Percentiles rank a stretch among this genome's conserved stretches.
Evolutionary conservation across 2,113 vertebrate genomes (phyloP).

Genomic region (Willisornis vidua): DNA sequence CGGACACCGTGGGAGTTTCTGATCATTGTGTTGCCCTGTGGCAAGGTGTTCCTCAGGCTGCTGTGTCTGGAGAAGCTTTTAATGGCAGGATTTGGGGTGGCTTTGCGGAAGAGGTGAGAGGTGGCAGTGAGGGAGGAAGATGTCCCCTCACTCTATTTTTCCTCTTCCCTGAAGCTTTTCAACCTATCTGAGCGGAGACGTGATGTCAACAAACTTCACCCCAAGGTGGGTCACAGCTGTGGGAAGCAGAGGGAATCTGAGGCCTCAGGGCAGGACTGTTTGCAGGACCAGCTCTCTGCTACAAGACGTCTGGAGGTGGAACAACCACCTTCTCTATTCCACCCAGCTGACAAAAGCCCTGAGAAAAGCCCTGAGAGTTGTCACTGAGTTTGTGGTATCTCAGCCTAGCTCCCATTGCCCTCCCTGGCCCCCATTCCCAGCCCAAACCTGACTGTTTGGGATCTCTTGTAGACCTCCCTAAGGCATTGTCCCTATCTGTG

Average conservation of each 20-base stretch:
- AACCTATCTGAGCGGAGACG: constrained; percentile 93
- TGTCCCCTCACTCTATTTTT: not conserved
- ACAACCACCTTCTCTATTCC: not conserved
- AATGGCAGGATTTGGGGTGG: not conserved
- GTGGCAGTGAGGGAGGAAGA: not conserved
- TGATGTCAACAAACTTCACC: constrained; percentile 89
- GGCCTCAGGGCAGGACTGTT: not conserved
- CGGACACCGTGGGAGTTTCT: not conserved
- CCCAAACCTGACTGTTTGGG: not conserved
- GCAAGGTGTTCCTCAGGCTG: not conserved
- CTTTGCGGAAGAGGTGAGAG: not conserved
- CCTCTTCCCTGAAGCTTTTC: constrained; percentile 83
- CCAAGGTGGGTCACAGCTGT: constrained; percentile 81
- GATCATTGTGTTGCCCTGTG: not conserved
- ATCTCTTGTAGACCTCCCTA: not conserved
- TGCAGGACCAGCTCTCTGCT: not conserved
- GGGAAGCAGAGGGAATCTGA: not conserved
- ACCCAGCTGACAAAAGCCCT: not conserved
- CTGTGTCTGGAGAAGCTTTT: not conserved
- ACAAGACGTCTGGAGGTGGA: not conserved
- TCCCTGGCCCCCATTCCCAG: not conserved
- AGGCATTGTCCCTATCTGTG: not conserved
- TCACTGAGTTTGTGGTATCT: not conserved
- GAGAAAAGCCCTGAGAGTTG: not conserved
- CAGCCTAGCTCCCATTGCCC: not conserved